phyloP scores from a whole-genome alignment of 1,140 invertebrate species.

The Calliphora vicina region DNA sequence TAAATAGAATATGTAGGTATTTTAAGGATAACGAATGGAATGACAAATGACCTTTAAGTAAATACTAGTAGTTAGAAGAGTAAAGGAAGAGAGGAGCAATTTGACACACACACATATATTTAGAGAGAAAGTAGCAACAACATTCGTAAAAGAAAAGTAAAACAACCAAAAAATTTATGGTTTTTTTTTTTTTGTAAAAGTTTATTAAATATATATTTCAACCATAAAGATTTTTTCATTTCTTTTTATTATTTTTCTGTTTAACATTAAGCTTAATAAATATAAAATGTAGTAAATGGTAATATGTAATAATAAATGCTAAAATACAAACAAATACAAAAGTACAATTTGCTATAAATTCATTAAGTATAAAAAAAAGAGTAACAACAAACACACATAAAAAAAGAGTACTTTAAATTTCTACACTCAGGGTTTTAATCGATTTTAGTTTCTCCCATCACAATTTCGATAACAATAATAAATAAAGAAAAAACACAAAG shows the following conservation, averaged over 20 bases:
- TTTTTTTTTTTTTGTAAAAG: not conserved
- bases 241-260: not conserved
- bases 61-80: not conserved
- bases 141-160: conserved; percentile 10
- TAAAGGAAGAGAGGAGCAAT: not conserved
- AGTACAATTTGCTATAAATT: not conserved
- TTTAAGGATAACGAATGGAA: not conserved
- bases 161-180: conserved; percentile 13
- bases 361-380: not conserved
- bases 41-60: not conserved
- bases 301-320: not conserved
- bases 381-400: not conserved
- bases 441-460: not conserved
- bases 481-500: too few species aligned
- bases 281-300: not conserved
- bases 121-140: conserved; percentile 10
- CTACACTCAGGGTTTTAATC: not conserved
- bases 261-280: conserved; percentile 6
- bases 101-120: not conserved
- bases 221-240: not conserved
- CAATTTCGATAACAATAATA: too few species aligned
- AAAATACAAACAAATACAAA: conserved; percentile 12
- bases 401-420: not conserved
- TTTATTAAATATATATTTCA: not conserved
- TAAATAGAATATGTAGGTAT: too few species aligned